These are phyloP conservation scores for Bos javanicus DNA, from an alignment of 2,113 vertebrate genomes.

Conservation along the genomic window DNA sequence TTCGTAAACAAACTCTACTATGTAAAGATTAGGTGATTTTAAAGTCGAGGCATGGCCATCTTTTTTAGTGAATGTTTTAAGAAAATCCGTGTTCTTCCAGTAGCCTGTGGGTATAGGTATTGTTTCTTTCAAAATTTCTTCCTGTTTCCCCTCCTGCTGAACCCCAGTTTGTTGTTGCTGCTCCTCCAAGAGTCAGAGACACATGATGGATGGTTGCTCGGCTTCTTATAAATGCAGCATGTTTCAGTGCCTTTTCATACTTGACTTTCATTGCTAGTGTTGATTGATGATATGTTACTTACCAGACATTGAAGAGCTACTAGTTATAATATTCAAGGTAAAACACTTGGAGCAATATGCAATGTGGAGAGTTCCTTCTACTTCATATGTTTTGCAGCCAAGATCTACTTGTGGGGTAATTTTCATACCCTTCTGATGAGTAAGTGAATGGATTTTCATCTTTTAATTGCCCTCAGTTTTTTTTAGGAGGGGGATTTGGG, in stretches of 20 bases:
- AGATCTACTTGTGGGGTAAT: background rate
- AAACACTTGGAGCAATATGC: background rate
- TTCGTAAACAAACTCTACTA: background rate
- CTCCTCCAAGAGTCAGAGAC: background rate
- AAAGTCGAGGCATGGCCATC: background rate
- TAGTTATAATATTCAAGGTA: conserved; percentile 35
- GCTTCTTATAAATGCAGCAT: conserved; percentile 12
- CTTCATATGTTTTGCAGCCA: background rate
- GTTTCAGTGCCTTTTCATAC: background rate
- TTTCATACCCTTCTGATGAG: background rate
- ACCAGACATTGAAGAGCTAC: conserved; percentile 5
- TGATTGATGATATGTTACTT: conserved; percentile 46
- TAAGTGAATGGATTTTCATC: background rate
- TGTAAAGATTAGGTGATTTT: background rate
- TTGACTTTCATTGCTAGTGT: background rate
- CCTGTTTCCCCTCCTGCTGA: background rate
- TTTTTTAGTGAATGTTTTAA: background rate
- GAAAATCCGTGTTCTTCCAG: accelerated
- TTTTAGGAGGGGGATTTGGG: background rate
- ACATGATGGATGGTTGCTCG: background rate
- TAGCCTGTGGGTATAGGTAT: background rate
- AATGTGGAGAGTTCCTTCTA: background rate
- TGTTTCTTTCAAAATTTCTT: background rate
- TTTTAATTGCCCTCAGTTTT: background rate
- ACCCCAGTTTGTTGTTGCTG: background rate